These are phyloP conservation scores for Dexiosoma caninum DNA, from an alignment of 2,888 invertebrate species.

Conservation along the genomic window DNA sequence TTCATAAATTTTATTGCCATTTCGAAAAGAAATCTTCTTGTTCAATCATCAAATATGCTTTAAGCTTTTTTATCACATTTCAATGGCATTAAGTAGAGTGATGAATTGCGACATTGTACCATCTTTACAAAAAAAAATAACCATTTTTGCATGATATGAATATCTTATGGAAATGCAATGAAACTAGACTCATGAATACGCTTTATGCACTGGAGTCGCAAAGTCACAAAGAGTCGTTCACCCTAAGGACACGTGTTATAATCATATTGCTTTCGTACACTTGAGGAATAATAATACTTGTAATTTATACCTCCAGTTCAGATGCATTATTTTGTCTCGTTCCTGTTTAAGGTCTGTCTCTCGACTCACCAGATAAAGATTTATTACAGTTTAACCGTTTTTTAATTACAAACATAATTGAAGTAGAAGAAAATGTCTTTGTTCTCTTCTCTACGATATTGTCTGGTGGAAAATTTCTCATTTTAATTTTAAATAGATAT, in stretches of 20 bases:
- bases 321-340: constrained; percentile 8
- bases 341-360: not conserved
- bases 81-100: not conserved
- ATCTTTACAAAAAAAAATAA: not conserved
- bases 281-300: constrained; percentile 29
- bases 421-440: constrained; percentile 36
- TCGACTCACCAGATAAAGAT: constrained; percentile 48
- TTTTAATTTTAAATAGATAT: constrained; percentile 36
- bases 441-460: not conserved
- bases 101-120: not conserved
- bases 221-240: constrained; percentile 30
- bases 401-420: constrained; percentile 60
- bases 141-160: not conserved
- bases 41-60: not conserved
- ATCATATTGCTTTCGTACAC: constrained; percentile 27
- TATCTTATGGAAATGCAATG: not conserved
- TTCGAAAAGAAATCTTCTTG: no score
- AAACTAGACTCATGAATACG: constrained; percentile 15
- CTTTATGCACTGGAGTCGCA: constrained; percentile 25
- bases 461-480: constrained; percentile 1
- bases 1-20: no score
- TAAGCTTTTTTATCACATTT: not conserved
- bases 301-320: constrained; percentile 11
- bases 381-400: constrained; percentile 61
- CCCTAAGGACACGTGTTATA: constrained; percentile 56